Base-by-base conservation (phyloP, 2,797 vertebrate genomes). In the Sebastes kiyomatsui region DNA sequence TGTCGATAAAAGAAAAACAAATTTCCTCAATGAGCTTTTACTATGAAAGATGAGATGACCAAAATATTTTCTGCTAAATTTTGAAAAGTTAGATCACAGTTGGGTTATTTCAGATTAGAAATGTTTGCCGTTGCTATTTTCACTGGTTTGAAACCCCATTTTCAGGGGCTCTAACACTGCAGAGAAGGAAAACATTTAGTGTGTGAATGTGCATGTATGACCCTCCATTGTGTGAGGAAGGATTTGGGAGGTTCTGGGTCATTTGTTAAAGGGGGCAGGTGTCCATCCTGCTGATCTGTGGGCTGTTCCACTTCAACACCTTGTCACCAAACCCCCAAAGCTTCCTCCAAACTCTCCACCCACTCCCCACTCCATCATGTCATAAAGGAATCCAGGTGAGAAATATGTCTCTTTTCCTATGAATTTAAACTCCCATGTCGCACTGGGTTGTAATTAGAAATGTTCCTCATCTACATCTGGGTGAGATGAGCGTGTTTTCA, bases 301-400 rank as follows among this genome's bases (percentile, higher is more conserved):
- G 85, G 88, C 76, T 87, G 93, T 90, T 94, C 90, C 89, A 92
- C 92, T 94, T 94, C 94, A 93, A 92, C 94, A 94, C 93, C 93
- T 95, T 83, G 82, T 92, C 91, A 91, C 71, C 88, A 79, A 89
- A 86, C 64, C 83, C 72, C 67, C 78, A 74, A 68, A 72, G 72
- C 60, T 54, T 74, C 72, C 72, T 64, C 77, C 42, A 27, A 79
- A 59, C 35, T 72, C 76, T 77, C 81, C 79, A 13, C 75, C 82
- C 75, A 60, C 60, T 60, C 7, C 27, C 77, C 55, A 35, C 69
- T 83, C 69, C 67, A 82, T 81, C 77, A 73, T 79, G 84, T 88
- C 87, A 60, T 56, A 1, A 49, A 84, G 79, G 77, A 87, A 85
- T 87, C 75, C 85, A 83, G 82, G 82, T 79, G 67, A 22, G 38